Base-by-base conservation (phyloP, 2,888 invertebrate genomes). In the Panorpa germanica region DNA sequence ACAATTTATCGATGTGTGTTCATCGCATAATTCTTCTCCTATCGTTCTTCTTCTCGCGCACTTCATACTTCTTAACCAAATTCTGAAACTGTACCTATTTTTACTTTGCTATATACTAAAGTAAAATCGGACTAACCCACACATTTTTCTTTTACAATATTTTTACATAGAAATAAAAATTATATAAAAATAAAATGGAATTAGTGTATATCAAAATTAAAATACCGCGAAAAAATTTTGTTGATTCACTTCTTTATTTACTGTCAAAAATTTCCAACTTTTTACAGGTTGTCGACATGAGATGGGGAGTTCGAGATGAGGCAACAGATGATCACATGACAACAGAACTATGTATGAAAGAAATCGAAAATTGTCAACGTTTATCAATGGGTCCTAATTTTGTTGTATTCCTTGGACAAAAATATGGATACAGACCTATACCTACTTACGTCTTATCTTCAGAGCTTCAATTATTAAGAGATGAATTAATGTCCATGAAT, bases 241-340 rank as follows among this genome's bases (percentile, higher is more conserved):
- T 11, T 22, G 22, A 6, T 22, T 22, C 5, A 12, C 22, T 11
- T 11, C 12, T 22, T 9, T 10, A 22, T 11, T 22, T 22, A 12
- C 10, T 22, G 10, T 22, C 12, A 5, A 22, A 10, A 11, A 20
- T 28, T 28, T 14, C 4, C 19, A 28, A n/a, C 11, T 18, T 35
- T 17, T 33, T 35, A 7, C 41, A 88, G 88, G 93, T 95, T 3
- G 95, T 95, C 16, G 95, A 95, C 55, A 95, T 95, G 95, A 65
- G 95, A 45, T 95, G 95, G 95, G 95, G 95, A 4, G 93, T 95
- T 0, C 63, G 95, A 45, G 95, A 96, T 47, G 95, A 95, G 55
- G 93, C 95, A 0, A 96, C 95, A 1, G 95, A 96, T 46, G 96
- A 96, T 69, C 96, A 96, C 59, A 93, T 93, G 93, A 96, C 95